Base-by-base conservation (phyloP, 2,113 vertebrate genomes). In the Argyrosomus japonicus region DNA sequence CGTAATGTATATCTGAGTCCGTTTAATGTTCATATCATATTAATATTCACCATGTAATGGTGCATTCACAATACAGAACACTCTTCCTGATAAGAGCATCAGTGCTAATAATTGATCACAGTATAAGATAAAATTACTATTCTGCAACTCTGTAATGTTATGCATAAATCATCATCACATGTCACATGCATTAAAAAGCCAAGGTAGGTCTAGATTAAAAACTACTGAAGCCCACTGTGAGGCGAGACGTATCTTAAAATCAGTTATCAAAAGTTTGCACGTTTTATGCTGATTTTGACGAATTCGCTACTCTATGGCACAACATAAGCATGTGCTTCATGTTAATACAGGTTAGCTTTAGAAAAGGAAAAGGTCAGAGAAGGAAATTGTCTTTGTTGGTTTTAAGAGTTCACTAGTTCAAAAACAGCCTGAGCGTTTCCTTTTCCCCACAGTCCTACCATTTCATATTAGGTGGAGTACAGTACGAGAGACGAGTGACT, bases 301-400 rank as follows among this genome's bases (percentile, higher is more conserved):
- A 75, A 88, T 23, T 27, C 6, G 19, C 27, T 53, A 27, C 4
- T 64, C 19, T 5, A 10, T 21, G 19, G 67, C 6, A 77, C 21
- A 56, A 50, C 48, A 70, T 65, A 67, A 48, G 18, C 3, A 12
- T 65, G 58, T 65, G 50, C 56, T 77, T 75, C 32, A 45, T 85
- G 85, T 90, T 90, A 91, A 91, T 85, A 43, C 29, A 79, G 61
- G 77, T 92, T 91, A 92, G 86, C 50, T 74, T 71, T 14, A 62
- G 23, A 64, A 27, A 57, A 73, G 18, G 53, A 48, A 74, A 64
- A 63, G 0, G 18, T 67, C 68, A 81, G 36, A 69, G 19, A 75
- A 53, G 45, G 13, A 40, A 68, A 77, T 54, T 40, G 51, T 62
- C 19, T 40, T 21, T 64, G 27, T 50, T 69, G 2, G 36, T 40